Evolutionary conservation across 2,888 invertebrate genomes (phyloP).

Genomic region (Cheilosia vernalis): DNA sequence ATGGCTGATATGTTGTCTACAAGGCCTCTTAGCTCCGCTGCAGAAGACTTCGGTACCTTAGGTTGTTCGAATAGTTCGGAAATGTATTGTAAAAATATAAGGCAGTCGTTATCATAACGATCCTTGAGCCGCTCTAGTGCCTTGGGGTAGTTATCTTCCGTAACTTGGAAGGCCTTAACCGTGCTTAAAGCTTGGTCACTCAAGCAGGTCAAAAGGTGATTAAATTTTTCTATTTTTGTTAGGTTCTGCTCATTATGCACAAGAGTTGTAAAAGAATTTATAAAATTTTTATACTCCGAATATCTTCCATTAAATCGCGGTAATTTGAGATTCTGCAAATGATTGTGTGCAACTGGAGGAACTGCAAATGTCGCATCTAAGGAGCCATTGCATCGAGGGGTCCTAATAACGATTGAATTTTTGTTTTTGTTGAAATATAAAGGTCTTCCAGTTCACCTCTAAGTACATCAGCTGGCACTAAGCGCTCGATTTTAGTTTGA

Average conservation of each 20-base stretch:
- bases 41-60: constrained; percentile 6
- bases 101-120: constrained; percentile 41
- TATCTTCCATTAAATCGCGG: constrained; percentile 36
- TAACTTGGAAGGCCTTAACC: neutral
- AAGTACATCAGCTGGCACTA: neutral
- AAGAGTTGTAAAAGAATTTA: constrained; percentile 3
- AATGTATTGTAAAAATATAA: constrained; percentile 32
- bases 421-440: neutral
- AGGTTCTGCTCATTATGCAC: neutral
- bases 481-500: neutral
- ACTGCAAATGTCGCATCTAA: neutral
- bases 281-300: constrained; percentile 36
- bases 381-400: neutral
- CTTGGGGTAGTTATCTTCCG: constrained; percentile 33
- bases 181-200: constrained; percentile 20
- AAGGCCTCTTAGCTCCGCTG: neutral
- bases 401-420: neutral
- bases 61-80: constrained; percentile 6
- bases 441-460: constrained; percentile 19
- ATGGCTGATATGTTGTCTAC: no score
- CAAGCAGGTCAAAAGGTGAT: neutral
- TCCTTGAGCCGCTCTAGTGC: constrained; percentile 18
- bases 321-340: neutral
- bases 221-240: constrained; percentile 9
- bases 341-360: neutral